phyloP scores from a whole-genome alignment of 2,113 vertebrate species.

The Engraulis encrasicolus region DNA sequence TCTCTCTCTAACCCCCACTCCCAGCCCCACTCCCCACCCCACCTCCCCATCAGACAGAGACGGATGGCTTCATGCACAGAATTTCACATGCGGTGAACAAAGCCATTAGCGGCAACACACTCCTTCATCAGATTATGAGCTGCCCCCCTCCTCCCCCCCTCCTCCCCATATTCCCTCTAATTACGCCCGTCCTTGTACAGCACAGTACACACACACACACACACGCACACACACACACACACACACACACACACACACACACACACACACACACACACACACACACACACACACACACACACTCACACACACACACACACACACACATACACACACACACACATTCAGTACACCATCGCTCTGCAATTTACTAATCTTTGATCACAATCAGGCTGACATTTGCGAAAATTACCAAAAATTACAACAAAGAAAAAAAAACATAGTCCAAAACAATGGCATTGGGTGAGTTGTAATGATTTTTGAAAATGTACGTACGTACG shows the following conservation, averaged over 20 bases:
- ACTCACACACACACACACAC: too few species aligned
- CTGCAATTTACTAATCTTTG: conserved; percentile 12
- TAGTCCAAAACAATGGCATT: background rate
- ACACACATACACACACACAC: too few species aligned
- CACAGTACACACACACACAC: too few species aligned
- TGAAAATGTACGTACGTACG: background rate
- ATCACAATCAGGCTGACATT: background rate
- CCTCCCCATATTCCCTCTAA: conserved; percentile 16
- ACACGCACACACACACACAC: too few species aligned
- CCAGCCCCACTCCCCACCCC: too few species aligned
- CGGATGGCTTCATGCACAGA: conserved; percentile 7
- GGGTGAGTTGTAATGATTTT: background rate
- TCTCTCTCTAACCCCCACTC: too few species aligned
- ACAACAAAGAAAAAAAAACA: too few species aligned
- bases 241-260: too few species aligned
- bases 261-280: too few species aligned
- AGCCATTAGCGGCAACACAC: conserved; percentile 6
- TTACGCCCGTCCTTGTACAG: background rate
- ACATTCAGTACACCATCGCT: background rate
- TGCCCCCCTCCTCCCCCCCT: too few species aligned
- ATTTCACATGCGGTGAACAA: conserved; percentile 1
- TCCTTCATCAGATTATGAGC: conserved; percentile 13
- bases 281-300: too few species aligned
- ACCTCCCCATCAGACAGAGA: background rate
- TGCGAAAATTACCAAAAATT: background rate